Base-by-base conservation (phyloP, 2,113 vertebrate genomes). In the Cettia cetti region DNA sequence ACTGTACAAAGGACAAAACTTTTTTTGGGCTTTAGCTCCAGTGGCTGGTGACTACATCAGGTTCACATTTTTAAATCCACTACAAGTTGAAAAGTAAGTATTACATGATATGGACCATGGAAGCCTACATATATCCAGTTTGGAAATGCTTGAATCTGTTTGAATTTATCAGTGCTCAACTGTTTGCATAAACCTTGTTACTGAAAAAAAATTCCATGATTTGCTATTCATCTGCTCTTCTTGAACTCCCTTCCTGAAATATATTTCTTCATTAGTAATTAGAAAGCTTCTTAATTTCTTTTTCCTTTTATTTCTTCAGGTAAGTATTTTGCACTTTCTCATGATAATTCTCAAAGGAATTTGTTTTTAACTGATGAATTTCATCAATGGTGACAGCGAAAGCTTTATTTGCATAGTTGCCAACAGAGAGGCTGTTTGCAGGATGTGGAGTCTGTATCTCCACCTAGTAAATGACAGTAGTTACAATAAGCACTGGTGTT, bases 1-100 rank as follows among this genome's bases (percentile, higher is more conserved):
- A 23, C 23, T 96, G 86, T 97, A 98, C 70, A 22, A 60, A 92
- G 96, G 96, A 89, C 33, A 88, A 75, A 69, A 96, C 21, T 97
- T 9, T 37, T 98, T 98, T 69, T 98, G 98, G 96, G 95, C 95
- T 89, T 95, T 89, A 81, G 88, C 97, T 93, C 97, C 96, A 71
- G 39, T 97, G 76, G 81, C 96, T 84, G 97, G 96, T n/a, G 96
- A 98, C 84, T 97, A 94, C 52, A 94, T 97, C 65, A 81, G 86
- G 42, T 96, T 97, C 65, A 94, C 60, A 11, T 96, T 97, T 96
- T 71, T 91, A 76, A 90, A 97, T 17, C 72, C 97, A 86, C 72
- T 96, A 33, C 40, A 82, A 87, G 52, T 97, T 71, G 92, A 97
- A 64, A 97, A 95, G 98, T 98, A 96, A 96, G 98, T 97, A 89